Evolutionary conservation across 2,888 invertebrate genomes (phyloP).

Genomic region (Oscheius sp.): DNA sequence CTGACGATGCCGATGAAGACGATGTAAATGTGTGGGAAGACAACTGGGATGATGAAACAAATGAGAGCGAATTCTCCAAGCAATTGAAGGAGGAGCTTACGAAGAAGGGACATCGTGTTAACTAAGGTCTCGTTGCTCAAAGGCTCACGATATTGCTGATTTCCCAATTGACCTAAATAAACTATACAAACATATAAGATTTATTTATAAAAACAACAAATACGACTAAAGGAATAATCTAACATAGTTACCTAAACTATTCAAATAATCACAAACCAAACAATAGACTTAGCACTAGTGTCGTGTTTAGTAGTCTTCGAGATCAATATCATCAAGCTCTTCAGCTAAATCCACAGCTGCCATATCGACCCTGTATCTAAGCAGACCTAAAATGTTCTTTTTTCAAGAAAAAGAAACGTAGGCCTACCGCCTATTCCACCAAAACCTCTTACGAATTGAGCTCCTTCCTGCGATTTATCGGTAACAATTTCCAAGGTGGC

Average conservation of each 20-base stretch:
- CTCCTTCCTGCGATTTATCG: conserved; percentile 98
- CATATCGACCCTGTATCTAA: conserved; percentile 99
- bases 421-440: conserved; percentile 95
- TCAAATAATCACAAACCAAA: too few relatives aligned
- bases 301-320: conserved; percentile 68
- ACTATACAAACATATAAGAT: too few relatives aligned
- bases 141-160: too few relatives aligned
- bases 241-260: too few relatives aligned
- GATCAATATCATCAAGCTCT: conserved; percentile 88
- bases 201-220: too few relatives aligned
- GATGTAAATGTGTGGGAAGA: conserved; percentile 99
- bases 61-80: conserved; percentile 96
- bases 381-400: conserved; percentile 82
- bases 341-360: conserved; percentile 90
- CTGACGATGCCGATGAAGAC: conserved; percentile 72
- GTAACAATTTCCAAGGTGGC: conserved; percentile 99
- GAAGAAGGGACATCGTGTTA: conserved; percentile 44
- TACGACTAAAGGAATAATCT: too few relatives aligned
- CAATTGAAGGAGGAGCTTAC: conserved; percentile 78
- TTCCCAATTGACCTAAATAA: too few relatives aligned
- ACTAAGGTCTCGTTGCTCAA: not conserved
- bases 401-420: too few relatives aligned
- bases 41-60: conserved; percentile 99
- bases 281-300: too few relatives aligned
- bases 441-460: conserved; percentile 98